Base-by-base conservation (phyloP, 1,140 invertebrate species). In the Saxidomus purpurata region DNA sequence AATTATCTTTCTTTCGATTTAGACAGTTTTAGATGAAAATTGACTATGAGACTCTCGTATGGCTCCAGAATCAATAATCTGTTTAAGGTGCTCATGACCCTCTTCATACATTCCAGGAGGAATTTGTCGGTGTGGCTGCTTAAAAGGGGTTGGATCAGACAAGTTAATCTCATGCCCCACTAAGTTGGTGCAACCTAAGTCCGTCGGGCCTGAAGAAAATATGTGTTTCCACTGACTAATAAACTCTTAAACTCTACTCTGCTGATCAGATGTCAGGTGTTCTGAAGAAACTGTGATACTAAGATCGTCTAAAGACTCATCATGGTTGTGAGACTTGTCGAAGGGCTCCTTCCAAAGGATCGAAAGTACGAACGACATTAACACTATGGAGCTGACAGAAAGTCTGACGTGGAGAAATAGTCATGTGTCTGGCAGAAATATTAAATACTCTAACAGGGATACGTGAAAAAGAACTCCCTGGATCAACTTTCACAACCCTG, bases 101-200 rank as follows among this genome's bases (percentile, higher is more conserved):
- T 79, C 34, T 19, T 77, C 49, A 88, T 89, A 92, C 4, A 96
- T 79, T 9, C 94, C 93, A 90, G 94, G 94, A 6, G 95, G 95
- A n/a, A 96, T 87, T 9, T 93, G 91, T 25, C 82, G 36, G 63
- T 89, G 90, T 4, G 55, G 87, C 38, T 76, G 9, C 15, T 67
- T 63, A 0, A 92, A 77, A 55, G 52, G 52, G 3, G 13, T 61
- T 2, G 81, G 25, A 49, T 55, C 28, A 2, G 76, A 71, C 19
- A 89, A 11, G 0, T 77, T 76, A 13, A 92, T 85, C 11, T 49
- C 40, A 74, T 81, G 89, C 52, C 87, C 76, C 0, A 49, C 67
- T 25, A 92, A 28, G 19, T 82, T 59, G 0, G 90, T 90, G 8
- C 31, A 63, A 2, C 88, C 79, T 43, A 89, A 22, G 25, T 90